Conservation (phyloP, 1,140 invertebrate species). For the Euwallacea fornicatus region DNA sequence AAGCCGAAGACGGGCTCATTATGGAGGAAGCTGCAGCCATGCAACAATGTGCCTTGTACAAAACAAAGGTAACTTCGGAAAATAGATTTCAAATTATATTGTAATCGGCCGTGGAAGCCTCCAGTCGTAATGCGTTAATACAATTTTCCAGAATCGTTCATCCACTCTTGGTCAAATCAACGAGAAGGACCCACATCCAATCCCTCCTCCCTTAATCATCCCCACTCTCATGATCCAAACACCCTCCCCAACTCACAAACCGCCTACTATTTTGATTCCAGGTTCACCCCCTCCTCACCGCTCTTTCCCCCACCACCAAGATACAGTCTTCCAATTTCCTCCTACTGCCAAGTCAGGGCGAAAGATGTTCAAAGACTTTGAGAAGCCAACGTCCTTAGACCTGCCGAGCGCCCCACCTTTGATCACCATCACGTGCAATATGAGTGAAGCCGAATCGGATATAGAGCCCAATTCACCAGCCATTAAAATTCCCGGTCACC, state of each 20-base stretch:
- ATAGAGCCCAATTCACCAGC: constrained; percentile 64
- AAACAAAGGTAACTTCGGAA: constrained; percentile 42
- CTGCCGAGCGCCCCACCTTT: constrained; percentile 66
- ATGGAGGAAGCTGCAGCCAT: constrained; percentile 51
- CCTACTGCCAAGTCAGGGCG: constrained; percentile 41
- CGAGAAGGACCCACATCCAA: constrained; percentile 21
- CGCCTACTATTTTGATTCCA: constrained; percentile 50
- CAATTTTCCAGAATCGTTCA: constrained; percentile 55
- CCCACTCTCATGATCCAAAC: constrained; percentile 65
- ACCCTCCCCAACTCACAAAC: constrained; percentile 59
- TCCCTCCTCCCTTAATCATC: constrained; percentile 58
- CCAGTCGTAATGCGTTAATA: constrained; percentile 6
- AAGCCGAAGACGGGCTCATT: constrained; percentile 51
- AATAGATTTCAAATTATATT: not conserved
- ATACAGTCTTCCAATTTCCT: constrained; percentile 52
- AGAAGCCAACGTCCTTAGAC: constrained; percentile 66
- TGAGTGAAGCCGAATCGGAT: constrained; percentile 74
- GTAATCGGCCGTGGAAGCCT: not conserved
- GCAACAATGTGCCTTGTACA: constrained; percentile 46
- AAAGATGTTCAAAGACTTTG: constrained; percentile 57
- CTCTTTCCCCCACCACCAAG: constrained; percentile 49
- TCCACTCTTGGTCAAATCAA: constrained; percentile 53
- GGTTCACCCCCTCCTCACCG: constrained; percentile 66
- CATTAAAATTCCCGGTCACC: constrained; percentile 47
- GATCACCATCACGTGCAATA: constrained; percentile 73